Conservation (phyloP, 2,797 vertebrate species). For the Salmo trutta region DNA sequence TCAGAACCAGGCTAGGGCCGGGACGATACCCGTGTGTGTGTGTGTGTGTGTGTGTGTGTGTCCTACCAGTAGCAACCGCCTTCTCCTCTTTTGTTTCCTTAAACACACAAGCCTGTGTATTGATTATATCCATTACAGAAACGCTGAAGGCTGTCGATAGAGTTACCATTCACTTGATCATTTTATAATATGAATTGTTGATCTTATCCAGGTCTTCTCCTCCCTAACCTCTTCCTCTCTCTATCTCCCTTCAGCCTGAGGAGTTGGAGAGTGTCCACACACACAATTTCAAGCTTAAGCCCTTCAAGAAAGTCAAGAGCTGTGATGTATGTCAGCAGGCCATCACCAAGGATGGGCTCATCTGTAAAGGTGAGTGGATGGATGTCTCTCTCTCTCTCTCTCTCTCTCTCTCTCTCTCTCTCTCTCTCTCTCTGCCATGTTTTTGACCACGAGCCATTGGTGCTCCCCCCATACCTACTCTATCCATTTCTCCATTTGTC, state of each 20-base stretch:
- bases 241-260: conserved; percentile 78
- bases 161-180: too few species aligned
- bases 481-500: background rate
- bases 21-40: background rate
- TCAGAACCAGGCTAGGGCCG: too few species aligned
- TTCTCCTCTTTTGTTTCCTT: too few species aligned
- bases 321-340: conserved; percentile 93
- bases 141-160: too few species aligned
- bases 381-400: background rate
- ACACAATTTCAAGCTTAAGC: conserved; percentile 92
- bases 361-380: conserved; percentile 86
- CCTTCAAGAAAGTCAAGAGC: conserved; percentile 93
- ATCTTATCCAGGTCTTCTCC: background rate
- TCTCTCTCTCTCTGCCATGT: background rate
- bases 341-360: conserved; percentile 91
- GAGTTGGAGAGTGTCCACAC: conserved; percentile 88
- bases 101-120: too few species aligned
- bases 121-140: too few species aligned
- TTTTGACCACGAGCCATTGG: too few species aligned
- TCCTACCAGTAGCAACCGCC: too few species aligned
- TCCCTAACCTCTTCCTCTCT: conserved; percentile 2
- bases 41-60: background rate
- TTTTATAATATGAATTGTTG: background rate
- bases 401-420: background rate
- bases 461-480: background rate